A percentile compares a stretch with the other conserved stretches of the same genome.
Conservation (phyloP, 2,888 invertebrate species). For the Adelognathus sp. region DNA sequence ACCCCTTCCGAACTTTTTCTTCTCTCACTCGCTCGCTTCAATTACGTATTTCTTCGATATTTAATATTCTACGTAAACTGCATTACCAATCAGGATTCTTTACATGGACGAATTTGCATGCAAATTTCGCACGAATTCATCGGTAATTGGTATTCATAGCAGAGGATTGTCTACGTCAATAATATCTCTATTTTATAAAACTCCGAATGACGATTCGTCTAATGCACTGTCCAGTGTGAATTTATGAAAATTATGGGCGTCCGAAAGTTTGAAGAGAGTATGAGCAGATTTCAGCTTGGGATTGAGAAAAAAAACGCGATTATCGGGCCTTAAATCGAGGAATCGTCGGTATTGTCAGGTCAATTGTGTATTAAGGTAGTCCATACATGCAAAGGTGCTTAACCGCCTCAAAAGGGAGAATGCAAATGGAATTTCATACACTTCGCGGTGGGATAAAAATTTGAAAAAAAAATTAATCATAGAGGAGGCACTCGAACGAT, state of each 20-base stretch:
- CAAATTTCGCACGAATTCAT: not conserved
- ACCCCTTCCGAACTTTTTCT: slow-evolving; percentile 53
- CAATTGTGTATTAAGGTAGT: too few relatives aligned
- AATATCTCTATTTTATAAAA: not conserved
- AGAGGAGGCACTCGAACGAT: too few relatives aligned
- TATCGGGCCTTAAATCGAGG: not conserved
- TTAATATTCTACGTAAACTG: not conserved
- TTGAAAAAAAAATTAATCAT: too few relatives aligned
- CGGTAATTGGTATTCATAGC: slow-evolving; percentile 5
- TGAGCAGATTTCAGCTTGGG: not conserved
- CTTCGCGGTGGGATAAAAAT: too few relatives aligned
- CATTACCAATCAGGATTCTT: not conserved
- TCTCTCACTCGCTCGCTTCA: too few relatives aligned
- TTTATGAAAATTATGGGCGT: not conserved
- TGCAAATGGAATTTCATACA: too few relatives aligned
- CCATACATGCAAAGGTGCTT: too few relatives aligned
- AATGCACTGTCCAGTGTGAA: not conserved
- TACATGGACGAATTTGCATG: not conserved
- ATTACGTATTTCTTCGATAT: slow-evolving; percentile 24
- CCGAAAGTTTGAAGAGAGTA: not conserved
- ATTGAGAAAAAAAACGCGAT: not conserved
- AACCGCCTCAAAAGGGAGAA: too few relatives aligned
- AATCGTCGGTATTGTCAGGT: not conserved
- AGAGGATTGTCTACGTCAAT: slow-evolving; percentile 38
- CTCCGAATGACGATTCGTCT: not conserved